Evolutionary conservation across 2,113 vertebrate species (phyloP).

Genomic region (Ammodytes marinus): DNA sequence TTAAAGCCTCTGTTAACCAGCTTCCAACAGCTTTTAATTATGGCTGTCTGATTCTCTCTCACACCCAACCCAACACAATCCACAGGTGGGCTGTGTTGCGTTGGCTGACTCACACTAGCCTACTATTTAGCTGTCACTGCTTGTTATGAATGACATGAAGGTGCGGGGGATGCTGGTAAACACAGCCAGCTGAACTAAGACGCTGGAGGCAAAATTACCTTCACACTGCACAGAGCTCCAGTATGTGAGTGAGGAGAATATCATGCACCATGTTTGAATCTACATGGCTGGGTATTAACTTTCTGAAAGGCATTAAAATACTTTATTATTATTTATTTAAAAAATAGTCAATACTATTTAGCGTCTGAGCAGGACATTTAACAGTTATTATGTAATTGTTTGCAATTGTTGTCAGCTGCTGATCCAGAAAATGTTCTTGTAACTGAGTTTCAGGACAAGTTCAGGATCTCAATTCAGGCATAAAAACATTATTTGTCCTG

Average conservation of each 20-base stretch:
- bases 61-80: conserved; percentile 27
- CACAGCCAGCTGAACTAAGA: conserved; percentile 6
- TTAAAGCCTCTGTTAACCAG: conserved; percentile 69
- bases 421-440: background rate
- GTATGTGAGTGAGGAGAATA: too few species aligned
- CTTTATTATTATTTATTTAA: too few species aligned
- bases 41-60: conserved; percentile 60
- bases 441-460: background rate
- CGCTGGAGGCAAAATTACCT: background rate
- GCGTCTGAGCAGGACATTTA: too few species aligned
- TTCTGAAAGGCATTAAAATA: too few species aligned
- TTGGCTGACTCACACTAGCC: conserved; percentile 45
- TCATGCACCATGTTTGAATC: too few species aligned
- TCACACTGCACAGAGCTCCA: background rate
- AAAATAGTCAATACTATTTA: too few species aligned
- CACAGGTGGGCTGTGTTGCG: conserved; percentile 62
- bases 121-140: conserved; percentile 67
- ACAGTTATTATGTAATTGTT: too few species aligned
- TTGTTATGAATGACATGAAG: conserved; percentile 45
- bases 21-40: conserved; percentile 76
- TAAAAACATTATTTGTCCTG: background rate
- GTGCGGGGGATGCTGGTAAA: conserved; percentile 45
- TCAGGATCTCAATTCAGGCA: too few species aligned
- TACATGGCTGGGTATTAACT: too few species aligned
- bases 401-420: too few species aligned